Base-by-base conservation (phyloP, 2,113 vertebrate genomes). In the Paratilapia polleni region DNA sequence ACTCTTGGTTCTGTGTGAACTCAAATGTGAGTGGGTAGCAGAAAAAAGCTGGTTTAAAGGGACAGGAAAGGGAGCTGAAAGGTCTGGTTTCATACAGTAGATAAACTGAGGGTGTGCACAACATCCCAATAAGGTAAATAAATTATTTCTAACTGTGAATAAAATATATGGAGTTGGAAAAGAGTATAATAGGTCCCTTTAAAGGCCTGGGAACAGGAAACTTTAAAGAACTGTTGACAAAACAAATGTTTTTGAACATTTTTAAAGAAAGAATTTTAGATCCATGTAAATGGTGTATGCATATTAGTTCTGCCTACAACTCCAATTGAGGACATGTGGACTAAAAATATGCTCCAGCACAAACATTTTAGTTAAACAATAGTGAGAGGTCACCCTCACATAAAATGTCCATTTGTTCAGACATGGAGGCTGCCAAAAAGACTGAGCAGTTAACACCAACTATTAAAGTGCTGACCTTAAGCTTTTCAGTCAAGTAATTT, bases 381-480 rank as follows among this genome's bases (percentile, higher is more conserved):
- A 20, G 17, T 8, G 22, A 70, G 66, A 70, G 43, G 41, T 70
- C 66, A 70, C 0, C 24, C 24, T 24, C 5, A 70, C 24, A 17
- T 86, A 81, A 87, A 88, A 83, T 24, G 7, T 57, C 77, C 84
- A 85, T 85, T 88, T 90, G 86, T 76, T 88, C 62, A 62, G 60
- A 41, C 22, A 70, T 28, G 52, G 60, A 80, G 12, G 36, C 36
- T 70, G 52, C 80, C 84, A 82, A 70, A 79, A 81, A 26, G 36
- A 75, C 38, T 79, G 49, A 59, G 60, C 78, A 24, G 66, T 88
- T 80, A 85, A 81, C 85, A 81, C 61, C 59, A 22, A 31, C 81
- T 34, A 76, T 60, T 81, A 64, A 89, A 85, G 54, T 28, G 52
- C 26, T 78, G 81, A 83, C 66, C 84, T 84, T 86, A 36, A 61